A percentile compares a stretch with the other conserved stretches of the same genome.
Conservation (phyloP, 2,113 vertebrate species). For the Mesocricetus auratus region DNA sequence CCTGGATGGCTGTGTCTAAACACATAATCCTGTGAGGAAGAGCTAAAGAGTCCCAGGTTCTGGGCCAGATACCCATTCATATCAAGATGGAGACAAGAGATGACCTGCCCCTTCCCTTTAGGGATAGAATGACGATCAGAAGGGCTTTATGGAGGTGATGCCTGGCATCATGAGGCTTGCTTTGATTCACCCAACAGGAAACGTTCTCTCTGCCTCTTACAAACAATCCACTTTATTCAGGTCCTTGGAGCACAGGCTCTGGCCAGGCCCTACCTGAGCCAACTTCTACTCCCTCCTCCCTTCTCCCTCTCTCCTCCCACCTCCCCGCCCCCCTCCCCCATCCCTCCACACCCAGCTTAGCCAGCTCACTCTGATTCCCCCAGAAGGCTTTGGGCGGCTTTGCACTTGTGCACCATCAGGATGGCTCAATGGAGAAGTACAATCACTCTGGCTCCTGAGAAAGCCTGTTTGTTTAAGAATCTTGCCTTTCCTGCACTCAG, state of each 20-base stretch:
- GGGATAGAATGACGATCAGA: neutral
- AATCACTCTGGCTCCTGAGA: conserved; percentile 77
- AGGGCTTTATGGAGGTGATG: neutral
- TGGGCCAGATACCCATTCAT: neutral
- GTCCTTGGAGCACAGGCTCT: neutral
- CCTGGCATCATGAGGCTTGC: neutral
- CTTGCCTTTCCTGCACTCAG: conserved; percentile 65
- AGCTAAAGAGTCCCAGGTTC: neutral
- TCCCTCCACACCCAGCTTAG: neutral
- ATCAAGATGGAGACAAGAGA: no score
- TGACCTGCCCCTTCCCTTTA: neutral
- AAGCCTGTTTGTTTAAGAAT: conserved; percentile 75
- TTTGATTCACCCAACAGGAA: neutral
- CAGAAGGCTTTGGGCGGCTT: conserved; percentile 56
- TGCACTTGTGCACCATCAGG: conserved; percentile 69
- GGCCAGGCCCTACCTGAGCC: neutral
- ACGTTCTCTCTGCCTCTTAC: neutral
- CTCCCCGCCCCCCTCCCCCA: neutral
- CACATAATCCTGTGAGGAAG: neutral
- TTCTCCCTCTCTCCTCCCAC: neutral
- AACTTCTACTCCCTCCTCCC: neutral
- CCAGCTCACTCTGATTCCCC: conserved; percentile 3
- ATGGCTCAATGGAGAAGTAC: conserved; percentile 76
- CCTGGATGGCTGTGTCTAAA: neutral
- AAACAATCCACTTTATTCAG: conserved; percentile 12